These are phyloP conservation scores for Cladorhizidae sp. DNA, from an alignment of 37 sponge, comb jelly and placozoan species.

Conservation along the genomic window DNA sequence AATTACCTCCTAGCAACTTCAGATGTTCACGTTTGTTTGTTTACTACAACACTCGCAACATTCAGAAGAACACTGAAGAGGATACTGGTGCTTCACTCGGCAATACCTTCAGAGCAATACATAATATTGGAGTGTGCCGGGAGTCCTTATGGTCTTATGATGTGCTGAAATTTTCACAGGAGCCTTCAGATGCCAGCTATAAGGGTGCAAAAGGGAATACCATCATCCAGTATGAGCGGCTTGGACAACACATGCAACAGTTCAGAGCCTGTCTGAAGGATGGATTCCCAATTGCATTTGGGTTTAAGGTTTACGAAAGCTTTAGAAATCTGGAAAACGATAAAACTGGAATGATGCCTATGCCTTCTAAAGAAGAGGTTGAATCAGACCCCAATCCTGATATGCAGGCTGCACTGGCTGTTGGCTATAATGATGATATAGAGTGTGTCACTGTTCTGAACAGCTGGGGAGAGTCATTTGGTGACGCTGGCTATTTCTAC, in stretches of 20 bases:
- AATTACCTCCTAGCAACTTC: not conserved
- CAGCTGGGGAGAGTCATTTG: not conserved
- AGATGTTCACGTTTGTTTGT: too few relatives aligned
- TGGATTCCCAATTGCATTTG: not conserved
- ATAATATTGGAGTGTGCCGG: not conserved
- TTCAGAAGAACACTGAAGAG: too few relatives aligned
- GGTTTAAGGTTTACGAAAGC: not conserved
- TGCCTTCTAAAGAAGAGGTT: not conserved
- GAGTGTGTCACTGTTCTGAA: not conserved
- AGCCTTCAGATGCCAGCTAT: not conserved
- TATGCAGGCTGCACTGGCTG: not conserved
- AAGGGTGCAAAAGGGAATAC: not conserved
- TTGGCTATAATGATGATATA: slow-evolving; percentile 1
- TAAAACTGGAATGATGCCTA: not conserved
- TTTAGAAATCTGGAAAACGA: not conserved
- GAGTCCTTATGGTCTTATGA: slow-evolving; percentile 3
- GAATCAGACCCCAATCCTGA: too few relatives aligned
- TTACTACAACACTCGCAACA: not conserved
- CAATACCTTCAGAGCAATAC: not conserved
- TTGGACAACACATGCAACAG: not conserved
- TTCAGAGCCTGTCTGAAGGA: not conserved
- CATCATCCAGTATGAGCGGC: not conserved
- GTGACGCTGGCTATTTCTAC: slow-evolving; percentile 10
- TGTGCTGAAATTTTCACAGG: not conserved
- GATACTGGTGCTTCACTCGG: slow-evolving; percentile 5